Evolutionary conservation across 2,113 vertebrate species (phyloP), one percentile per base, ranked within the genome.

Genomic region (Diglossa brunneiventris): DNA sequence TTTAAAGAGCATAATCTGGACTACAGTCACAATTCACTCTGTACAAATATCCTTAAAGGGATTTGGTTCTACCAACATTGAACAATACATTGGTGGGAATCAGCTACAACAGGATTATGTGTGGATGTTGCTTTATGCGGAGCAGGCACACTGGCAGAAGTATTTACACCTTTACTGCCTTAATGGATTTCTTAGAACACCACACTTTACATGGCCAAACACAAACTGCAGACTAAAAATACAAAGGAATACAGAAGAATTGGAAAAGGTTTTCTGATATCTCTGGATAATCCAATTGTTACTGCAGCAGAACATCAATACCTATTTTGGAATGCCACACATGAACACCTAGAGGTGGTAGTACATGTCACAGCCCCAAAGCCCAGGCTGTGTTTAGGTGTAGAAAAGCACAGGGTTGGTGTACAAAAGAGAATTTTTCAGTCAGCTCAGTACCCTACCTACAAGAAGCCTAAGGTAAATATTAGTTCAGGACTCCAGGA

Each of bases 1-100:
- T 93, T 92, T 74, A 81, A 70, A 68, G 21, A 74, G 19, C 64
- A 90, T 90, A 81, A 86, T 83, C 79, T 83, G 55, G 68, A 90
- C 83, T 70, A 93, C 42, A 77, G 42, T 90, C 92, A 93, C 2
- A 3, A 74, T 74, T 80, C 39, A 63, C 59, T 80, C 62, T 66
- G 44, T 73, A 79, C 70, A 90, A 86, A 74, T 61, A 90, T 55
- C 63, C 30, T 86, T 83, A 90, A 59, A 92, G 64, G 35, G 59
- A 55, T 77, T 94, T 95, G 35, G 19, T 83, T 79, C 67, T 62
- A 14, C 26, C 46, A 61, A 30, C 28, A 22, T 20, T 66, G 72
- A 95, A 92, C 26, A 88, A 74, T 69, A 39, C 59, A 46, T 39
- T 1, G 16, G 75, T 80, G 67, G 59, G 59, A 83, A 90, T 46